A percentile compares a stretch with the other conserved stretches of the same genome.
Evolutionary conservation across 2,113 vertebrate genomes (phyloP).

Genomic region (Pollimyrus isidori): DNA sequence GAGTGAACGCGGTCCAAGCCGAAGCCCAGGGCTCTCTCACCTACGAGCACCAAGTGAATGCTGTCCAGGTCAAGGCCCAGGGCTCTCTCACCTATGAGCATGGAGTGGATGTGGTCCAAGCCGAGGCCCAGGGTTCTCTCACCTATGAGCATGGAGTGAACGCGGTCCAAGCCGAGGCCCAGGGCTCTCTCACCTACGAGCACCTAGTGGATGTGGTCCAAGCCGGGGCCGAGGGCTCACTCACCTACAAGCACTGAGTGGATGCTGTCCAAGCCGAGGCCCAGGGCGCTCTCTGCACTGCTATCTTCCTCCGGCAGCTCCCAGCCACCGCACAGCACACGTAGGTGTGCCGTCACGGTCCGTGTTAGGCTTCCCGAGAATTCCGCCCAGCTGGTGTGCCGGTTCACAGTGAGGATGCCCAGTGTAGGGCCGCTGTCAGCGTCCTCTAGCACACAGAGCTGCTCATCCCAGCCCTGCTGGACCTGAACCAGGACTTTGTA

Average conservation of each 20-base stretch:
- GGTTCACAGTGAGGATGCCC: conserved; percentile 65
- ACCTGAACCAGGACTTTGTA: conserved; percentile 70
- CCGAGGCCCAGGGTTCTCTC: neutral
- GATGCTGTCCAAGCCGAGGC: conserved; percentile 59
- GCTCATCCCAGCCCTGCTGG: conserved; percentile 57
- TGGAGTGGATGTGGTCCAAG: no score
- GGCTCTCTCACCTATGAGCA: no score
- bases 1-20: no score
- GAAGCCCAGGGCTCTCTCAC: no score
- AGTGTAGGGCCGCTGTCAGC: conserved; percentile 47
- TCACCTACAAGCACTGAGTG: conserved; percentile 64
- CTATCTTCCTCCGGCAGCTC: conserved; percentile 39
- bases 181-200: no score
- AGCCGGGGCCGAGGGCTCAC: neutral
- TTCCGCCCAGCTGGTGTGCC: conserved; percentile 72
- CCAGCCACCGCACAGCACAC: conserved; percentile 68
- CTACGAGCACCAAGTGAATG: no score
- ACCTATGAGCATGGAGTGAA: conserved; percentile 66
- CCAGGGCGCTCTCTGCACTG: conserved; percentile 57
- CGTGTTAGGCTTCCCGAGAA: conserved; percentile 67
- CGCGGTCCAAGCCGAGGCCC: conserved; percentile 36
- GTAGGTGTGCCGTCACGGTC: conserved; percentile 67
- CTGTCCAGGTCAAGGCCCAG: no score
- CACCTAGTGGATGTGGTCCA: no score
- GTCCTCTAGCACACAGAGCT: conserved; percentile 59